Evolutionary conservation across 2,797 vertebrate genomes (phyloP), one percentile per base, ranked within the genome.

Genomic region (Malacoraja senta): DNA sequence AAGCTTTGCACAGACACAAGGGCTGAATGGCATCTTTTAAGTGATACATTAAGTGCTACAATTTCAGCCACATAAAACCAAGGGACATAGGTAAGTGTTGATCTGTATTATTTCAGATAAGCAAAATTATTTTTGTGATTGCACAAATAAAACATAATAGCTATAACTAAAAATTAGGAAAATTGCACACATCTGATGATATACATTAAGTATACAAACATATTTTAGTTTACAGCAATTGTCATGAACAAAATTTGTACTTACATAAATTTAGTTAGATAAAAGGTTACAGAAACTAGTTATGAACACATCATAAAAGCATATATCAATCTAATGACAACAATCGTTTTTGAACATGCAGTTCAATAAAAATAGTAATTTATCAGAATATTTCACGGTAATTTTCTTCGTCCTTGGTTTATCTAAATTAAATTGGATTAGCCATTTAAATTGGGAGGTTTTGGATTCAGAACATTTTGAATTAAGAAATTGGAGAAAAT

Each of bases 31-130:
- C 1, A 8, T 84, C 26, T n/a, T 21, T 83, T 10, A 58, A 24
- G 44, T 84, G 10, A 15, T 53, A 58, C 61, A 61, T 61, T 84
- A 26, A 12, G 10, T 58, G 53, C 61, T 29, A n/a, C 53, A 1
- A 53, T 26, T 74, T 74, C 24, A 9, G 8, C 10, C 61, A 84
- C 61, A 84, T 15, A 38, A 19, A 53, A 3, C 2, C 53, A n/a
- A 29, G 4, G 24, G 1, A 58, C 12, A 84, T 7, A 8, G 8
- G 29, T 53, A 61, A 13, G 29, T 1, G 61, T 61, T 4, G 44
- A 53, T 53, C n/a, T 61, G 53, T 84, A 58, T 84, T 58, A 84
- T 84, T 84, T 61, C 81, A 84, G 24, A 84, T 13, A 84, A 84
- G 21, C 53, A 1, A 58, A 83, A 84, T 29, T 61, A 84, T 61